Conservation (phyloP, 1,140 invertebrate genomes). For the Caerostris extrusa region DNA sequence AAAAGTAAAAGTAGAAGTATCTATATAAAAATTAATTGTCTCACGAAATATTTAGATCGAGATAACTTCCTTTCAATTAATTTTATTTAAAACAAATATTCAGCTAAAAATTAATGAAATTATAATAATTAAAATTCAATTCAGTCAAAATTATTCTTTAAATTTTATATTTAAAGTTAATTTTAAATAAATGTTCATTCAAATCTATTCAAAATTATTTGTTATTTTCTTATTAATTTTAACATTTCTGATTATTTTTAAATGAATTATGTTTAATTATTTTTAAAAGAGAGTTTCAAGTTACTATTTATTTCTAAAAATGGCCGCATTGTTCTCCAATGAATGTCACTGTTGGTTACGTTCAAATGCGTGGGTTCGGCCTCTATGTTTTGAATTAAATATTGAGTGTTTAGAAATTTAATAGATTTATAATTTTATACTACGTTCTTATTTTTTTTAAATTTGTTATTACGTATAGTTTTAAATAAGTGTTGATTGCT, state of each 20-base stretch:
- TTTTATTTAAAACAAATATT: too few species aligned
- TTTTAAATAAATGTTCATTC: too few species aligned
- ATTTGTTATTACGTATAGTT: background rate
- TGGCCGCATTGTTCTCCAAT: slow-evolving; percentile 21
- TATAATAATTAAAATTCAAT: too few species aligned
- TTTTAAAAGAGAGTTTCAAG: background rate
- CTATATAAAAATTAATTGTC: background rate
- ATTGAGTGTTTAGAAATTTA: background rate
- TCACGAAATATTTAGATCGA: background rate
- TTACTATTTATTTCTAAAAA: slow-evolving; percentile 39
- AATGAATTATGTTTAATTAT: background rate
- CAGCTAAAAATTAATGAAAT: too few species aligned
- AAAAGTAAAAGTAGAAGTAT: slow-evolving; percentile 6
- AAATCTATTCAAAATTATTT: too few species aligned
- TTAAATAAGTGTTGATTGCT: background rate
- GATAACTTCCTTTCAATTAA: background rate
- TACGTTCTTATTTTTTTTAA: background rate
- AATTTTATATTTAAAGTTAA: background rate
- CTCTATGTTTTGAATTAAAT: slow-evolving; percentile 59
- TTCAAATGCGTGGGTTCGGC: slow-evolving; percentile 59
- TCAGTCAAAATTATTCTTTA: background rate
- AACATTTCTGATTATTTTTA: too few species aligned
- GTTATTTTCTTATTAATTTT: too few species aligned
- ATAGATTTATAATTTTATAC: background rate
- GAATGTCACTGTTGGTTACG: slow-evolving; percentile 52